Conservation (phyloP, 1,140 invertebrate species). For the Tetranychus urticae region DNA sequence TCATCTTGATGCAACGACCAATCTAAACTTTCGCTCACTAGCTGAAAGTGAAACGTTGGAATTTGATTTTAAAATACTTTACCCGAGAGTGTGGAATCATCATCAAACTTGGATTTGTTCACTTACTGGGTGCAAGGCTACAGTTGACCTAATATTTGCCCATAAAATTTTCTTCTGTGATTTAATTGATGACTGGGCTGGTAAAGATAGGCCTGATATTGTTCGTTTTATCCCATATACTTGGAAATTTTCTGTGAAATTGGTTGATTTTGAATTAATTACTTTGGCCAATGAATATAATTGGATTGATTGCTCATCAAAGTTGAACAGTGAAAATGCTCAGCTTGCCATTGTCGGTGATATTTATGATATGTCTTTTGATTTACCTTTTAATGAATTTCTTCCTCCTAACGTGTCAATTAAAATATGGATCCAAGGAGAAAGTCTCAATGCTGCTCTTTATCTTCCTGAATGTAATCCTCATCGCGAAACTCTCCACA, state of each 20-base stretch:
- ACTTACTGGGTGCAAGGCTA: slow-evolving; percentile 77
- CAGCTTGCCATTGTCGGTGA: slow-evolving; percentile 81
- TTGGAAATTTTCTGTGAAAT: slow-evolving; percentile 65
- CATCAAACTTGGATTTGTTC: slow-evolving; percentile 74
- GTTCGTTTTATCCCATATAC: slow-evolving; percentile 90
- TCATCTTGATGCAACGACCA: slow-evolving; percentile 78
- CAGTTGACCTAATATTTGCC: slow-evolving; percentile 66
- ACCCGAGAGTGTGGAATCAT: slow-evolving; percentile 78
- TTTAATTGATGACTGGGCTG: slow-evolving; percentile 86
- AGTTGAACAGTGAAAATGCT: slow-evolving; percentile 18
- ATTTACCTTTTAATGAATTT: slow-evolving; percentile 74
- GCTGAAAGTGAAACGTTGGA: slow-evolving; percentile 82
- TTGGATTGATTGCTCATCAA: slow-evolving; percentile 92
- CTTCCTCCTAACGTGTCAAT: slow-evolving; percentile 60
- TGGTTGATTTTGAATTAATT: slow-evolving; percentile 88
- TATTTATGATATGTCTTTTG: slow-evolving; percentile 69
- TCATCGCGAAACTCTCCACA: slow-evolving; percentile 47
- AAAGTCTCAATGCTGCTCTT: slow-evolving; percentile 63
- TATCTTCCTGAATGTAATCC: slow-evolving; percentile 78
- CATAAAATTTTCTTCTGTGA: slow-evolving; percentile 90
- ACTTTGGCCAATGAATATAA: slow-evolving; percentile 89
- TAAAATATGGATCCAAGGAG: slow-evolving; percentile 79
- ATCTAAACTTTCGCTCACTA: slow-evolving; percentile 60
- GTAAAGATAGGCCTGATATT: slow-evolving; percentile 65
- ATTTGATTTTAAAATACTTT: slow-evolving; percentile 60